Conservation (phyloP, 2,888 invertebrate genomes). For the Pristionchus entomophagus region DNA sequence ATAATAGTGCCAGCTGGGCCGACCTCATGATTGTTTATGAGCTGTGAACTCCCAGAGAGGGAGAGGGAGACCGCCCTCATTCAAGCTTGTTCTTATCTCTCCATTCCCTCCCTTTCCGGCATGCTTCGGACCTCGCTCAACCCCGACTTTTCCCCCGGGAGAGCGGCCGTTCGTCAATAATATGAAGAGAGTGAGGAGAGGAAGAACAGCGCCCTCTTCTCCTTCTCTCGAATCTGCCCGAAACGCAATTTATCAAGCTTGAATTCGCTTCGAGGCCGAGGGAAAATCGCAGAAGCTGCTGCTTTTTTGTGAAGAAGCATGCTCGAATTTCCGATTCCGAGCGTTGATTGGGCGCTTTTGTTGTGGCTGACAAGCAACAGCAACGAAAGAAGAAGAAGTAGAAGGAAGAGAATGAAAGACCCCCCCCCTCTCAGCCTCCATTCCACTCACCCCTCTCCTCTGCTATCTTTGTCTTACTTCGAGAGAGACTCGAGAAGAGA, state of each 20-base stretch:
- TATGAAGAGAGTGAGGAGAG: background rate
- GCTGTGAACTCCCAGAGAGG: background rate
- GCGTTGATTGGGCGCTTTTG: conserved; percentile 36
- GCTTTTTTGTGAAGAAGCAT: conserved; percentile 1
- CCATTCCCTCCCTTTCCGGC: background rate
- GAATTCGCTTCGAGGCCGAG: background rate
- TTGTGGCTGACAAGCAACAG: conserved; percentile 39
- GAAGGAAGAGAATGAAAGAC: background rate
- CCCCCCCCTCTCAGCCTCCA: background rate
- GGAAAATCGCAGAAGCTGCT: background rate
- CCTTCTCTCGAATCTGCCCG: background rate
- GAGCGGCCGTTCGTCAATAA: conserved; percentile 30
- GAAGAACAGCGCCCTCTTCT: background rate
- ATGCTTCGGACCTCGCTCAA: background rate
- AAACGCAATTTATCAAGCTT: conserved; percentile 34
- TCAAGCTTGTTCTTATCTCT: background rate
- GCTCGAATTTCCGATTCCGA: conserved; percentile 14
- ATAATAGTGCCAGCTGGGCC: background rate
- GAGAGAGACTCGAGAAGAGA: background rate
- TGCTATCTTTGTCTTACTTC: conserved; percentile 22
- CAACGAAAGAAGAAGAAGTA: background rate
- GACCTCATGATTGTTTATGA: background rate
- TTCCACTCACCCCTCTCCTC: background rate
- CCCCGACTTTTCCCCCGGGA: background rate
- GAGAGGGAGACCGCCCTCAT: background rate